A percentile compares a stretch with the other conserved stretches of the same genome.
Evolutionary conservation across 1,140 invertebrate genomes (phyloP).

Genomic region (Tetraneura akinire): DNA sequence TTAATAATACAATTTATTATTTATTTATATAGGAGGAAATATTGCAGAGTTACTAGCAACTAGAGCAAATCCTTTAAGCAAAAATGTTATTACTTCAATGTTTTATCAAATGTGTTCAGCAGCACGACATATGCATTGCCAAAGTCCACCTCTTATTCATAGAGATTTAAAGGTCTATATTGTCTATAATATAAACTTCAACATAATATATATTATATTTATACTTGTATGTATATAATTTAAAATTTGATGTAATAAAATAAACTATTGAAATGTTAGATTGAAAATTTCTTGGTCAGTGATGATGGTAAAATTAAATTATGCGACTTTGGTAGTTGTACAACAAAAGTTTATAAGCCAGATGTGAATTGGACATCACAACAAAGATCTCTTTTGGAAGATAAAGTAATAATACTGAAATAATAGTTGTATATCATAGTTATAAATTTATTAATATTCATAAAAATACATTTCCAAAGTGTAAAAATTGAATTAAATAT

Average conservation of each 20-base stretch:
- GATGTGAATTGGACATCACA: constrained; percentile 89
- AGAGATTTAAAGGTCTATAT: constrained; percentile 80
- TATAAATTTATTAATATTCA: neutral
- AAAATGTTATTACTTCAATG: constrained; percentile 79
- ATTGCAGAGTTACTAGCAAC: constrained; percentile 78
- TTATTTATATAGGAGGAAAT: constrained; percentile 67
- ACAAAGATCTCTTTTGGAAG: constrained; percentile 89
- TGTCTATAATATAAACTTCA: too few relatives aligned
- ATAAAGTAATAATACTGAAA: constrained; percentile 70
- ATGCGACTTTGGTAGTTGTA: constrained; percentile 98
- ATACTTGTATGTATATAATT: neutral
- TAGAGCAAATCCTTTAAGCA: constrained; percentile 66
- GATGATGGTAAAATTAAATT: constrained; percentile 85
- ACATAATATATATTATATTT: neutral
- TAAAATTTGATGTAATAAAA: constrained; percentile 8
- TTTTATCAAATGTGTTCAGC: constrained; percentile 90
- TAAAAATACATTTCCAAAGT: neutral
- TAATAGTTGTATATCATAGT: neutral
- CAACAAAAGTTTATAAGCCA: constrained; percentile 78
- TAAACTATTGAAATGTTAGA: constrained; percentile 57
- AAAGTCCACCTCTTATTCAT: constrained; percentile 86
- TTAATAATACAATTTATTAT: constrained; percentile 37
- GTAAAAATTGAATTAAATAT: too few relatives aligned
- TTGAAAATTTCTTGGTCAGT: constrained; percentile 77
- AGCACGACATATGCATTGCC: constrained; percentile 90